Evolutionary conservation across 2,113 vertebrate genomes (phyloP), one percentile per base, ranked within the genome.

Genomic region (Nycticorax nycticorax): DNA sequence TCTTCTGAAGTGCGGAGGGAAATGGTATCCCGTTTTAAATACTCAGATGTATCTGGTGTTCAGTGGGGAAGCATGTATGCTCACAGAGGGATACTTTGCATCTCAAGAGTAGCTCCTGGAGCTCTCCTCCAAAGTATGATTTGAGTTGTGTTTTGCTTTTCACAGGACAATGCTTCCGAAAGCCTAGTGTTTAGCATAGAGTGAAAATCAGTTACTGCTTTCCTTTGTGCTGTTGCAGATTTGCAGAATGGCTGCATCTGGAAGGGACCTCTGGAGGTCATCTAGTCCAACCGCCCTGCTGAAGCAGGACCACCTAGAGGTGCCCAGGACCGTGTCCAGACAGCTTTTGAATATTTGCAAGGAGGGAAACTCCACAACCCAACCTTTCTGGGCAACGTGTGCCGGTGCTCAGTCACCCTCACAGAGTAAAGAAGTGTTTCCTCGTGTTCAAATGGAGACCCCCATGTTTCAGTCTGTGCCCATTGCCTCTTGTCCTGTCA

Each of bases 51-150:
- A 19, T 48, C 10, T 52, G 2, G 3, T 69, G 5, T 57, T 83
- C 12, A 47, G 8, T 24, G 27, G 26, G 13, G 8, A 72, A 12
- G 3, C 6, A 1, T 14, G 12, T 10, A 2, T 41, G 8, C 30
- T 69, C 6, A 64, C 4, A 19, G 4, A 28, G 35, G 6, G 8
- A 14, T 39, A 7, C 37, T 68, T 32, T 10, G 6, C 67, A 6
- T 84, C 14, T 76, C 35, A 22, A 60, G 8, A 2, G 9, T 47
- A 50, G 12, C 3, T 35, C 19, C 48, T 60, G 21, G 41, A 71
- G 32, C 8, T 55, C 22, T 92, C 10, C 22, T 14, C 3, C 3
- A 6, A 76, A 67, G 23, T 63, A 19, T 10, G 50, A 1, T 41
- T 24, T n/a, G 19, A 71, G 8, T 60, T 64, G 16, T 0, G 2